Conservation (phyloP, 2,888 invertebrate genomes). For the Eurois occulta region DNA sequence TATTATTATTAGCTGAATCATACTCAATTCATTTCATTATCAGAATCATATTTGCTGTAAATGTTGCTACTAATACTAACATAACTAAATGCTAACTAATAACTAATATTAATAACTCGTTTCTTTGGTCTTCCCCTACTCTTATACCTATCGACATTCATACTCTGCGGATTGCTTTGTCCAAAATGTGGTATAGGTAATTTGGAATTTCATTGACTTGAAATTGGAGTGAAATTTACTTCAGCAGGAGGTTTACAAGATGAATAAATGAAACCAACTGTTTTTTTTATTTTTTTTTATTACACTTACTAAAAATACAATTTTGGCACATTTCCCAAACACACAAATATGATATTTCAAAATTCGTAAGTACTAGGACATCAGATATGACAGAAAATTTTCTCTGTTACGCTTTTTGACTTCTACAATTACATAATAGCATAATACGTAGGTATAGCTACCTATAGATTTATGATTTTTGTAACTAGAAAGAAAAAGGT, state of each 20-base stretch:
- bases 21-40: too few species aligned
- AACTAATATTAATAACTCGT: too few species aligned
- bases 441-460: background rate
- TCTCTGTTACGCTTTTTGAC: background rate
- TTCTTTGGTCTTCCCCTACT: too few species aligned
- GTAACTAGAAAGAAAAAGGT: background rate
- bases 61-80: too few species aligned
- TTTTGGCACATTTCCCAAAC: conserved; percentile 10
- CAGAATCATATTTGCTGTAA: too few species aligned
- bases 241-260: background rate
- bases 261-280: background rate
- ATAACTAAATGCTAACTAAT: too few species aligned
- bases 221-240: background rate
- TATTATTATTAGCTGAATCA: too few species aligned
- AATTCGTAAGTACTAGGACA: background rate
- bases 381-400: background rate
- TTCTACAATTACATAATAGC: background rate
- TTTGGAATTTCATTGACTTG: background rate
- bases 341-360: conserved; percentile 3
- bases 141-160: too few species aligned
- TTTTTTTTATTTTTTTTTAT: background rate
- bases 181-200: background rate
- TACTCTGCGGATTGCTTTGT: background rate
- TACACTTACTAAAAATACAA: conserved; percentile 8
- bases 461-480: background rate